phyloP scores from a whole-genome alignment of 1,140 invertebrate genomes.

The Drosophila dunni region DNA sequence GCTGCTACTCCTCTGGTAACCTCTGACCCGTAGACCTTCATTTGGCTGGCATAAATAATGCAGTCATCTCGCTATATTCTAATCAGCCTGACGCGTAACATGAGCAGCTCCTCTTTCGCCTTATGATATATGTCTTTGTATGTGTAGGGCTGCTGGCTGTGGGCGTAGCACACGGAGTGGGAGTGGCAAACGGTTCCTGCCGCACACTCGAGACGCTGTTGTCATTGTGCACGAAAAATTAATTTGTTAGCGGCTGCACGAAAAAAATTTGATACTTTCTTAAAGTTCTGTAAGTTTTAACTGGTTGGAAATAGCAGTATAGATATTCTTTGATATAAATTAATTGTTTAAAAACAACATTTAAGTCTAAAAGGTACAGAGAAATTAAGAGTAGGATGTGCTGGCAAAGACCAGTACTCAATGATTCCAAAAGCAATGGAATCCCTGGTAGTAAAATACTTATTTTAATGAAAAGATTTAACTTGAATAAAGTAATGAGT shows the following conservation, averaged over 20 bases:
- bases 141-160: not conserved
- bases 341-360: too few species aligned
- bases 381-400: too few species aligned
- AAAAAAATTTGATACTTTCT: conserved; percentile 51
- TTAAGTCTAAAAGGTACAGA: too few species aligned
- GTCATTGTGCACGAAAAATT: conserved; percentile 70
- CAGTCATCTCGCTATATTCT: conserved; percentile 72
- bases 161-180: not conserved
- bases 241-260: conserved; percentile 64
- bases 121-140: conserved; percentile 58
- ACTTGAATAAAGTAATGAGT: too few species aligned
- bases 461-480: too few species aligned
- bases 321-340: too few species aligned
- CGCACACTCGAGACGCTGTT: conserved; percentile 36
- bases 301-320: not conserved
- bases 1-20: conserved; percentile 1
- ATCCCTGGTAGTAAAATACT: too few species aligned
- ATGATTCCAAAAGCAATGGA: too few species aligned
- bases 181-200: not conserved
- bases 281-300: conserved; percentile 34
- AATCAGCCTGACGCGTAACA: conserved; percentile 81
- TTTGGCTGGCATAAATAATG: conserved; percentile 75
- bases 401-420: too few species aligned
- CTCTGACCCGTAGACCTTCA: conserved; percentile 79
- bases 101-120: conserved; percentile 40